phyloP scores from a whole-genome alignment of 2,888 invertebrate genomes.

The Pristionchus exspectatus region DNA sequence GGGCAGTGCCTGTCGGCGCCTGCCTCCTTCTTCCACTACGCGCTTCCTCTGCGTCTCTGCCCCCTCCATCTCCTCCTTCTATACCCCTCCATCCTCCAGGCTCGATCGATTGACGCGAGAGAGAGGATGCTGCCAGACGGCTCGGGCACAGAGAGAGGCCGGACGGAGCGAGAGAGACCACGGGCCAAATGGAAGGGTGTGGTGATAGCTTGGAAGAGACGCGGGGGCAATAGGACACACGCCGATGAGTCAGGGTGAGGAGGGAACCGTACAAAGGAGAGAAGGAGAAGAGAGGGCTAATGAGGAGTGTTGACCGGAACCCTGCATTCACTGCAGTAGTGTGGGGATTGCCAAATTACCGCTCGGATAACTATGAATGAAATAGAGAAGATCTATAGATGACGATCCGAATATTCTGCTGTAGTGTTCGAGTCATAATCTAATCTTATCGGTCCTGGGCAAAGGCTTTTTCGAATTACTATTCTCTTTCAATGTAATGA shows the following conservation, averaged over 20 bases:
- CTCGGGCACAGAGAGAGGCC: background rate
- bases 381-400: too few relatives aligned
- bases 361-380: too few relatives aligned
- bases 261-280: background rate
- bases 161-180: background rate
- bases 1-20: background rate
- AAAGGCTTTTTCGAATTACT: too few relatives aligned
- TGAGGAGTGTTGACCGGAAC: background rate
- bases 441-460: too few relatives aligned
- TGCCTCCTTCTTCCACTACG: background rate
- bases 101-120: background rate
- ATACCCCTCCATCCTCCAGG: background rate
- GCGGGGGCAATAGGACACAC: background rate
- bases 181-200: background rate
- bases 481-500: too few relatives aligned
- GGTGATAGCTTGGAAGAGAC: background rate
- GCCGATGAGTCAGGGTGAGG: background rate
- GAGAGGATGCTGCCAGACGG: background rate
- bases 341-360: too few relatives aligned
- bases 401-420: too few relatives aligned
- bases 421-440: too few relatives aligned
- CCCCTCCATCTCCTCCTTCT: background rate
- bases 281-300: background rate
- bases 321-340: background rate
- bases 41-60: conserved; percentile 1